phyloP scores from a whole-genome alignment of 2,113 vertebrate genomes.

The Bufo gargarizans region DNA sequence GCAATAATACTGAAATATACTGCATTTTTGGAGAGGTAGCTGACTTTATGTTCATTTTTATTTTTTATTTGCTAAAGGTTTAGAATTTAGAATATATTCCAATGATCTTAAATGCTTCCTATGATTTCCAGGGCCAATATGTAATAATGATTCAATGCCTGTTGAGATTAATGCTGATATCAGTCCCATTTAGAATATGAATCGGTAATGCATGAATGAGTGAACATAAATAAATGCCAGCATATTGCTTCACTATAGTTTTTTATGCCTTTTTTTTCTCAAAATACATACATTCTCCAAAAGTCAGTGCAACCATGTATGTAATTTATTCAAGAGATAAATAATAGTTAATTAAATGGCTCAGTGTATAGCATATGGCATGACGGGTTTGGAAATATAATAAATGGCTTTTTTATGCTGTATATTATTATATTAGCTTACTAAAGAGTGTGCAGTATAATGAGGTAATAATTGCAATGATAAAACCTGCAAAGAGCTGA shows the following conservation, averaged over 20 bases:
- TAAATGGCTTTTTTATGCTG: constrained; percentile 49
- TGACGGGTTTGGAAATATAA: constrained; percentile 50
- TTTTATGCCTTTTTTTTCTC: background rate
- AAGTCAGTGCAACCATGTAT: constrained; percentile 45
- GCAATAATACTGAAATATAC: background rate
- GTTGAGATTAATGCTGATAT: constrained; percentile 51
- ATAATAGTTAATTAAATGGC: constrained; percentile 59
- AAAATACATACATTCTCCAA: constrained; percentile 47
- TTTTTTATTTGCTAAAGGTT: background rate
- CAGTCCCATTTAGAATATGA: constrained; percentile 54
- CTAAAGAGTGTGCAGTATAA: constrained; percentile 51
- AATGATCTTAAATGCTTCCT: constrained; percentile 7
- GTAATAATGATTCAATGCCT: constrained; percentile 45
- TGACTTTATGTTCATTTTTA: background rate
- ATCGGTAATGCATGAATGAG: constrained; percentile 52
- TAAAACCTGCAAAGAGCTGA: constrained; percentile 22
- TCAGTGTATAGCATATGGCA: constrained; percentile 54
- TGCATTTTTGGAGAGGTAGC: background rate
- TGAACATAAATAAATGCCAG: constrained; percentile 47
- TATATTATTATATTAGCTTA: constrained; percentile 54
- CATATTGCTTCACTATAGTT: constrained; percentile 39
- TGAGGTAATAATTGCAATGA: constrained; percentile 43
- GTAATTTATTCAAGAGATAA: constrained; percentile 57
- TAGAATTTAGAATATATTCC: background rate
- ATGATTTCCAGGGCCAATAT: constrained; percentile 24